Evolutionary conservation across 2,888 invertebrate genomes (phyloP), one percentile per base, ranked within the genome.

Genomic region (Amblyjoppa proteus): DNA sequence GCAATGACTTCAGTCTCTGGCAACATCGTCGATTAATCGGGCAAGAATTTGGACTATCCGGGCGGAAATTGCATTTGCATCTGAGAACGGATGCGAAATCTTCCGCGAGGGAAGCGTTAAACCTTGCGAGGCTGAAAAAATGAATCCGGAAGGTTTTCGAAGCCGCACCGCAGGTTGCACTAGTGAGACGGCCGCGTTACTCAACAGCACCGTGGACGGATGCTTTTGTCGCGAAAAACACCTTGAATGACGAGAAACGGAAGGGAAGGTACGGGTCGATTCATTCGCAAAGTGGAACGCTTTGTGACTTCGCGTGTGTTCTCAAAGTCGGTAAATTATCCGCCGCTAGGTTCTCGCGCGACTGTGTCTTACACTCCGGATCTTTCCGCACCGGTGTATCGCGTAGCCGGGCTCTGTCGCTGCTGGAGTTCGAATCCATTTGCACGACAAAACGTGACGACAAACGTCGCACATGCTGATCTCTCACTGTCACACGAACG

Each of bases 221-320:
- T 11, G 53, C 28, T 68, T 77, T 68, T 68, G 68, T 77, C 77
- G 51, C 45, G 51, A 53, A 77, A 68, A 77, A 77, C 68, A 77
- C 77, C 41, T 68, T 68, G 77, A 77, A 68, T 41, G 41, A 77
- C 68, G 77, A 68, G 68, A 77, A 68, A n/a, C 77, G 77, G 77
- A 77, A n/a, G 68, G 51, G 25, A 56, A 28, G 73, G 34, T 56
- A n/a, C 53, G 41, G 53, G 38, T 56, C 77, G 68, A 77, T 77
- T 77, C 68, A 68, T 68, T 25, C 56, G 25, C 28, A 41, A 56
- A 56, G 68, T 34, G 25, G 41, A 68, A 68, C 34, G 53, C 66
- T 20, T 38, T 56, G 68, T 41, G 68, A 68, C 68, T 38, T 41
- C 68, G 38, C 76, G 56, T 56, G 28, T 13, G 68, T 68, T 34